Base-by-base conservation (phyloP, 2,888 invertebrate genomes). In the Luperina testacea region DNA sequence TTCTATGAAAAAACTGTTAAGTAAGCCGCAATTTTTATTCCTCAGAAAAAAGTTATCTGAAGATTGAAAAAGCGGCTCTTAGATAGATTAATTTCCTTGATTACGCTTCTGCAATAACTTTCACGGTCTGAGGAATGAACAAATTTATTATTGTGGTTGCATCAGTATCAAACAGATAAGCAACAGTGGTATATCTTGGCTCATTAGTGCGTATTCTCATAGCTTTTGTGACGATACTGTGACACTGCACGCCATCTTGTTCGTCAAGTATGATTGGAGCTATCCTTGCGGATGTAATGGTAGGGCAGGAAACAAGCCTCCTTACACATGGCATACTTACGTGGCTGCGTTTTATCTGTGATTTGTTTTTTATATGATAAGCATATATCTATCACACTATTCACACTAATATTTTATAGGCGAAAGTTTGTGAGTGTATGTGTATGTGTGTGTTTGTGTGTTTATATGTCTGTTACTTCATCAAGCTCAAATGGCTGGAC, bases 231-330 rank as follows among this genome's bases (percentile, higher is more conserved):
- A 63, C 8, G 59, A n/a, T 38, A 67, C 45, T 24, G n/a, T 38
- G 32, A n/a, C 59, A 15, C 61, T 48, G 32, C 63, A 51, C 67
- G 74, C 71, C 51, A 74, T 80, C 61, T 42, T 74, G 75, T 72
- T 72, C 71, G n/a, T 82, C 85, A 68, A 82, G 82, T 81, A 85
- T 84, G 85, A 84, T 84, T 81, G 68, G 27, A 80, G 85, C 17
- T 32, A 51, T 45, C 51, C 24, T 68, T 67, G 48, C 9, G 53
- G 20, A 63, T n/a, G 45, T 53, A 48, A 75, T 75, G 8, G n/a
- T n/a, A 6, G 65, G 20, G 11, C 65, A 57, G 61, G 27, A 77
- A 77, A 61, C 61, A 27, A 38, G 9, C n/a, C 8, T 38, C 32
- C 45, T 17, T n/a, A 32, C n/a, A 77, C 9, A 48, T 77, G 45